Conservation (phyloP, 2,888 invertebrate genomes). For the Scrobipalpa atriplicella region DNA sequence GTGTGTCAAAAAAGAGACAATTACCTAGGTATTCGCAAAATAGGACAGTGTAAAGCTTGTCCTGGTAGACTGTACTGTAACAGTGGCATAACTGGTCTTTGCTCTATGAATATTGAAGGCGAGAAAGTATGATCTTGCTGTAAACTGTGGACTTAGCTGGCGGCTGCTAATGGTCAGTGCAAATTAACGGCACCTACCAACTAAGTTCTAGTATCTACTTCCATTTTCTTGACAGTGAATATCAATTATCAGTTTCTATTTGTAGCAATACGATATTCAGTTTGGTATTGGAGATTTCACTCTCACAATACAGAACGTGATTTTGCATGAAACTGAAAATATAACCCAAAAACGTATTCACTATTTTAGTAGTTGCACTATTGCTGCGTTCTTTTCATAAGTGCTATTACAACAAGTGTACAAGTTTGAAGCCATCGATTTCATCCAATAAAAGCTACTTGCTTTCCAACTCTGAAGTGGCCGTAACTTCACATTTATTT, state of each 20-base stretch:
- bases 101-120: conserved; percentile 39
- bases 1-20: too few species aligned
- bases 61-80: neutral
- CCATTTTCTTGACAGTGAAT: neutral
- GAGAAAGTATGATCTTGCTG: conserved; percentile 24
- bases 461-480: neutral
- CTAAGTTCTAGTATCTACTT: neutral
- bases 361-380: too few species aligned
- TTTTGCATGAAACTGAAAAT: too few species aligned
- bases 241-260: neutral
- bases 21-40: too few species aligned
- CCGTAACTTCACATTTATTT: neutral
- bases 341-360: too few species aligned
- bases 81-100: conserved; percentile 23
- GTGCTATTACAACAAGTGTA: neutral
- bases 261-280: neutral
- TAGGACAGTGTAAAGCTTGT: too few species aligned
- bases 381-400: too few species aligned
- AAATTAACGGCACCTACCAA: conserved; percentile 7
- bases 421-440: neutral
- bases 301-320: too few species aligned
- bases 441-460: neutral
- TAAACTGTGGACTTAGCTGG: conserved; percentile 12
- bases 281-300: neutral
- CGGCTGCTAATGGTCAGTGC: neutral